A percentile compares a stretch with the other conserved stretches of the same genome.
Evolutionary conservation across 2,113 vertebrate genomes (phyloP).

Genomic region (Microcebus tavaratra): DNA sequence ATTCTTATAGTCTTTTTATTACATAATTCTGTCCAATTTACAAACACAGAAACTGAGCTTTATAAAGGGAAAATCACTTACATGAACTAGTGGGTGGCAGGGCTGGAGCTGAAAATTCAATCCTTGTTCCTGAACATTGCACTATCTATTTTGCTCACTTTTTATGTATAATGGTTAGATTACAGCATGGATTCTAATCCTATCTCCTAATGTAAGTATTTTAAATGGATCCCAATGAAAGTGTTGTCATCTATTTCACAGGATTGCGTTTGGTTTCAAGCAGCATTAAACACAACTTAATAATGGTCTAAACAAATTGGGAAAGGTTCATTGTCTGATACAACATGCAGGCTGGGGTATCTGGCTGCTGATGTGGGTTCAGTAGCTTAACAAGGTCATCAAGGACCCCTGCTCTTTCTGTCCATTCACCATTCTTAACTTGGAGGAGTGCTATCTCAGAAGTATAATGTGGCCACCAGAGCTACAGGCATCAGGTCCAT

Average conservation of each 20-base stretch:
- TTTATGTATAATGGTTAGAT: background rate
- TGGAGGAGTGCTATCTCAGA: background rate
- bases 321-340: background rate
- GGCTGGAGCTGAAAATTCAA: background rate
- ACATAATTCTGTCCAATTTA: background rate
- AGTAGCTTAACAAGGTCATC: background rate
- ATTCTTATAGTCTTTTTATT: background rate
- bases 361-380: background rate
- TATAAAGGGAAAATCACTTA: background rate
- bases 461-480: fast-evolving
- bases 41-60: background rate
- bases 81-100: fast-evolving
- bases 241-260: background rate
- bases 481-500: too few species aligned
- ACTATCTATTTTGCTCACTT: background rate
- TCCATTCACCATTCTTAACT: background rate
- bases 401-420: background rate
- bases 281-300: background rate
- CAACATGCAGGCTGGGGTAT: background rate
- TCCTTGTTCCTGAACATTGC: background rate
- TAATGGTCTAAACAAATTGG: background rate
- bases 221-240: background rate
- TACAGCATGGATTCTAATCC: background rate
- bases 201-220: background rate
- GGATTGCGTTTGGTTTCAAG: background rate